Conservation (phyloP, 2,113 vertebrate genomes). For the Phalacrocorax carbo region DNA sequence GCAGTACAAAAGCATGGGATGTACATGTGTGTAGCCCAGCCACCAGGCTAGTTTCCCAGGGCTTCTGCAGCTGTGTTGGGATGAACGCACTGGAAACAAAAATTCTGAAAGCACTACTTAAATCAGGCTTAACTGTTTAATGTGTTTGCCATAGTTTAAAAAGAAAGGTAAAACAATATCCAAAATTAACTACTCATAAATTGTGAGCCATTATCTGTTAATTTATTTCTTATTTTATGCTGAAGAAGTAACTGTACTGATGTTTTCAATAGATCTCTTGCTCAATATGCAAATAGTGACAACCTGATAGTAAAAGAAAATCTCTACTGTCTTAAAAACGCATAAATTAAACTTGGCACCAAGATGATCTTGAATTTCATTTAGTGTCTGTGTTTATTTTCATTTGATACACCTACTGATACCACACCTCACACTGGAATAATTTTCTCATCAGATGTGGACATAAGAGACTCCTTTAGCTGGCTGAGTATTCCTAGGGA, state of each 20-base stretch:
- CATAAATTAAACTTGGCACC: neutral
- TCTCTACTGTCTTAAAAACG: neutral
- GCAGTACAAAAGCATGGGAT: neutral
- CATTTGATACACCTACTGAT: neutral
- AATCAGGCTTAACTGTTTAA: neutral
- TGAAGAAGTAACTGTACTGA: neutral
- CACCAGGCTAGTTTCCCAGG: neutral
- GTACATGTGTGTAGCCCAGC: neutral
- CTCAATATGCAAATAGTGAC: too few species aligned
- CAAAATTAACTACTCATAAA: neutral
- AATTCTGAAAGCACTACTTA: neutral
- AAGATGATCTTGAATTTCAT: neutral
- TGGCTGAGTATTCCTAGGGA: neutral
- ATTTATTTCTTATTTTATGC: neutral
- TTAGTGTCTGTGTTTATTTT: neutral
- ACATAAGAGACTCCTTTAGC: neutral
- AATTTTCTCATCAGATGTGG: neutral
- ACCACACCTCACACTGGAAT: neutral
- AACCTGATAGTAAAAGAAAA: neutral
- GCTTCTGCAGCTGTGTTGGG: neutral
- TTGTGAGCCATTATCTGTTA: neutral
- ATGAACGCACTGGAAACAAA: neutral
- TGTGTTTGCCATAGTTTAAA: neutral
- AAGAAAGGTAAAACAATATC: neutral
- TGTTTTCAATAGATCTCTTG: too few species aligned